These are phyloP conservation scores for Micromesistius poutassou DNA, from an alignment of 2,797 vertebrate genomes.

Conservation along the genomic window DNA sequence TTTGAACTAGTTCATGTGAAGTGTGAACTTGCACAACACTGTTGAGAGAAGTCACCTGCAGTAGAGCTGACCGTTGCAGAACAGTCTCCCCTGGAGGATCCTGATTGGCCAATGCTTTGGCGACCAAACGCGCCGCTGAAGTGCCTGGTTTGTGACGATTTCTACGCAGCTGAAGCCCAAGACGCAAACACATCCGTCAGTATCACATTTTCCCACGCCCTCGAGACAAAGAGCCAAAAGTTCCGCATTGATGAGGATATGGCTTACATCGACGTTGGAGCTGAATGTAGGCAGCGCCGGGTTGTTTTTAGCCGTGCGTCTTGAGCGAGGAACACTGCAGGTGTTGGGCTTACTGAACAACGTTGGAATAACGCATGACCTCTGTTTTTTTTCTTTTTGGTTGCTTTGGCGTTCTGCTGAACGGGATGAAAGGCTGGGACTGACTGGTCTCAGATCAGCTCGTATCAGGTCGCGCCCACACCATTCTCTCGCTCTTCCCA, in stretches of 20 bases:
- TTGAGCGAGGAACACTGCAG: conserved; percentile 34
- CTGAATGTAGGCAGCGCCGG: conserved; percentile 52
- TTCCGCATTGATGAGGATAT: background rate
- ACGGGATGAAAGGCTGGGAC: conserved; percentile 13
- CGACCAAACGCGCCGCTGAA: conserved; percentile 59
- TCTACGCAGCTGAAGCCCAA: conserved; percentile 51
- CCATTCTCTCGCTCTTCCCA: conserved; percentile 45
- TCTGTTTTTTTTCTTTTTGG: conserved; percentile 26
- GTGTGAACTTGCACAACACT: no score
- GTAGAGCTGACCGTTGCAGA: conserved; percentile 58
- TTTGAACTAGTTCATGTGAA: no score
- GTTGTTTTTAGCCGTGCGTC: conserved; percentile 41
- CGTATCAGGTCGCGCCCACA: conserved; percentile 40
- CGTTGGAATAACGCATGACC: conserved; percentile 5
- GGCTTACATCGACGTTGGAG: conserved; percentile 68
- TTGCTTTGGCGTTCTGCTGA: conserved; percentile 27
- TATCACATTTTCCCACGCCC: background rate
- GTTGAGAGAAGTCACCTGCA: conserved; percentile 66
- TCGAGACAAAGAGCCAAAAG: background rate
- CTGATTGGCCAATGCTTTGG: conserved; percentile 72
- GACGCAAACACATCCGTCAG: background rate
- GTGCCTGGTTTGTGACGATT: conserved; percentile 39
- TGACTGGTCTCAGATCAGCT: conserved; percentile 44
- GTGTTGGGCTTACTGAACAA: conserved; percentile 24
- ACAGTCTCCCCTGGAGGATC: conserved; percentile 54